phyloP scores from a whole-genome alignment of 2,888 invertebrate genomes.

The Pachliopta kotzebuea region DNA sequence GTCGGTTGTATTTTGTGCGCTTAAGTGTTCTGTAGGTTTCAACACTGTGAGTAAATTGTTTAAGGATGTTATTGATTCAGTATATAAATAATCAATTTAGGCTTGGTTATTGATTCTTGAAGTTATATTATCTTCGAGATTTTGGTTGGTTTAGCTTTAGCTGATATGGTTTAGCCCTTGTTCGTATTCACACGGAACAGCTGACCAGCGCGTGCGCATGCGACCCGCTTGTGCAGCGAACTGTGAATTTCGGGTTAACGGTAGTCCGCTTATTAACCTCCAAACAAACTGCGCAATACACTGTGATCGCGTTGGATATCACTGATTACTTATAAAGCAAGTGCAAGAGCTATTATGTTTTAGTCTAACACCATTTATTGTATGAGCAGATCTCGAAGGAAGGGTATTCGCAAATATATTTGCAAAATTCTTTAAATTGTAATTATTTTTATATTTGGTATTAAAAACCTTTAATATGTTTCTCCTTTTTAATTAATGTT shows the following conservation, averaged over 20 bases:
- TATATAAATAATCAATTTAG: too few relatives aligned
- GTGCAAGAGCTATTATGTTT: conserved; percentile 4
- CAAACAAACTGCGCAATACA: conserved; percentile 27
- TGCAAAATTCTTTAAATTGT: not conserved
- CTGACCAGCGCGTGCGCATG: conserved; percentile 52
- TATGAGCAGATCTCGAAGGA: not conserved
- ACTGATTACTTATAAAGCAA: not conserved
- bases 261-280: conserved; percentile 37
- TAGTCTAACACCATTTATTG: conserved; percentile 2
- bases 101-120: not conserved
- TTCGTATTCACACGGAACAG: conserved; percentile 43
- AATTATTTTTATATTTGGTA: not conserved
- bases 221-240: conserved; percentile 43
- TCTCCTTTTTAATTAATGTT: too few relatives aligned
- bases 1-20: conserved; percentile 1
- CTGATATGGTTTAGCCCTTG: conserved; percentile 38
- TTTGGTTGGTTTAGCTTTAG: conserved; percentile 15
- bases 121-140: not conserved
- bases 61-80: not conserved
- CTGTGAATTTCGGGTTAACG: conserved; percentile 49
- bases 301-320: conserved; percentile 18
- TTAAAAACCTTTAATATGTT: not conserved
- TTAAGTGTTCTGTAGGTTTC: conserved; percentile 5
- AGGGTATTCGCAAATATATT: not conserved
- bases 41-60: conserved; percentile 14